phyloP scores from a whole-genome alignment of 2,888 invertebrate genomes.

The Ernsta delagoae region DNA sequence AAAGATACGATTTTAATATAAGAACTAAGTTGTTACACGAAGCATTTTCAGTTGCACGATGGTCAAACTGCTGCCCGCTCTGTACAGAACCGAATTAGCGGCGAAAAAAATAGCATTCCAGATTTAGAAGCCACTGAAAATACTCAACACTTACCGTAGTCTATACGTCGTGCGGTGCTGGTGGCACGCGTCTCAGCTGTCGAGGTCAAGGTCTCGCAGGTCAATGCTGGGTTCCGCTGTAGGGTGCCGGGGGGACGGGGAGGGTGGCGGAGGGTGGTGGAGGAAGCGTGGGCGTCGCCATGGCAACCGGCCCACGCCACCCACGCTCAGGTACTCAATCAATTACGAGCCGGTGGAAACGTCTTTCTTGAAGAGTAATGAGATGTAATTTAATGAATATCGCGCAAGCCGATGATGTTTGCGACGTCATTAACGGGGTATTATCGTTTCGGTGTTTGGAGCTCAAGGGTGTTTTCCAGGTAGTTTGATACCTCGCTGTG shows the following conservation, averaged over 20 bases:
- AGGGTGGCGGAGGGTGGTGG: constrained; percentile 32
- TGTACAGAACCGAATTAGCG: constrained; percentile 12
- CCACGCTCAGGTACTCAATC: constrained; percentile 77
- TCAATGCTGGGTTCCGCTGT: constrained; percentile 64
- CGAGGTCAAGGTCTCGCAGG: constrained; percentile 79
- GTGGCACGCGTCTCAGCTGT: constrained; percentile 71
- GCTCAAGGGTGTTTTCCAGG: not conserved
- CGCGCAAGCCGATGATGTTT: constrained; percentile 41
- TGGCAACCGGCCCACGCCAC: constrained; percentile 76
- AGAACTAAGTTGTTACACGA: too few species aligned
- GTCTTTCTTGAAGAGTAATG: constrained; percentile 55
- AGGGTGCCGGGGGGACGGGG: constrained; percentile 21
- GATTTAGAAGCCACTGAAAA: constrained; percentile 9
- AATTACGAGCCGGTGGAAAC: constrained; percentile 65
- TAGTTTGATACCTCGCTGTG: not conserved
- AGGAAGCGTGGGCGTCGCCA: constrained; percentile 72
- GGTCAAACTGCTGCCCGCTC: too few species aligned
- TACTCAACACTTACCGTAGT: not conserved
- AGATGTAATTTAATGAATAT: constrained; percentile 51
- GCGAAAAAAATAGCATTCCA: constrained; percentile 6
- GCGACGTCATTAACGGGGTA: constrained; percentile 21
- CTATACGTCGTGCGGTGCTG: constrained; percentile 36
- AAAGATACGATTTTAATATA: too few species aligned
- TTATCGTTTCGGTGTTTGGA: constrained; percentile 4
- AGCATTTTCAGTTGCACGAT: too few species aligned